These are phyloP conservation scores for Pelagia noctiluca DNA, from an alignment of 30 jellyfish, hydroid and myxozoan genomes.

Conservation along the genomic window DNA sequence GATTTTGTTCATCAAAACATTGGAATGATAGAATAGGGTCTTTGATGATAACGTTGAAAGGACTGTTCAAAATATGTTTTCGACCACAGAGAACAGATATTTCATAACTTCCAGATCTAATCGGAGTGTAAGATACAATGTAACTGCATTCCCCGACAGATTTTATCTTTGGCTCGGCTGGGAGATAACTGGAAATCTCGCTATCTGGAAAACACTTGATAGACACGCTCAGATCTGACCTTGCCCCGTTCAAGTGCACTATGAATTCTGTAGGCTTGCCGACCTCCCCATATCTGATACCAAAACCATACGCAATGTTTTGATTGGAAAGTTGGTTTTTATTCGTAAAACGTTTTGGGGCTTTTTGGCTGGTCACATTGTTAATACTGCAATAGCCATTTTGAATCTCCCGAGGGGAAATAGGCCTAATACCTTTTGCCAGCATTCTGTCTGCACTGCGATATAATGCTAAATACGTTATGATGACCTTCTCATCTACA, in stretches of 20 bases:
- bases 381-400: neutral
- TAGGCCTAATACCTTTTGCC: conserved; percentile 75
- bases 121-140: conserved; percentile 88
- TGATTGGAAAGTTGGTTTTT: conserved; percentile 28
- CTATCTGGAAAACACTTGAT: conserved; percentile 90
- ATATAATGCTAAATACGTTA: conserved; percentile 87
- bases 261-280: conserved; percentile 94
- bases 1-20: conserved; percentile 34
- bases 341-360: neutral
- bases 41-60: conserved; percentile 71
- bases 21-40: conserved; percentile 54
- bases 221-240: conserved; percentile 75
- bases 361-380: neutral
- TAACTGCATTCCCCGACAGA: conserved; percentile 84
- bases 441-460: conserved; percentile 95
- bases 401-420: conserved; percentile 4
- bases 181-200: conserved; percentile 34
- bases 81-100: conserved; percentile 76
- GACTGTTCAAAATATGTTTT: conserved; percentile 84
- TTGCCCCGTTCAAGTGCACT: conserved; percentile 70
- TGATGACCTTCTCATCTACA: conserved; percentile 79
- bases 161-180: conserved; percentile 83
- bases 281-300: conserved; percentile 93
- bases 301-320: conserved; percentile 93
- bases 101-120: conserved; percentile 82